Evolutionary conservation across 1,140 invertebrate species (phyloP).

Genomic region (Meloidogyne chitwoodi): DNA sequence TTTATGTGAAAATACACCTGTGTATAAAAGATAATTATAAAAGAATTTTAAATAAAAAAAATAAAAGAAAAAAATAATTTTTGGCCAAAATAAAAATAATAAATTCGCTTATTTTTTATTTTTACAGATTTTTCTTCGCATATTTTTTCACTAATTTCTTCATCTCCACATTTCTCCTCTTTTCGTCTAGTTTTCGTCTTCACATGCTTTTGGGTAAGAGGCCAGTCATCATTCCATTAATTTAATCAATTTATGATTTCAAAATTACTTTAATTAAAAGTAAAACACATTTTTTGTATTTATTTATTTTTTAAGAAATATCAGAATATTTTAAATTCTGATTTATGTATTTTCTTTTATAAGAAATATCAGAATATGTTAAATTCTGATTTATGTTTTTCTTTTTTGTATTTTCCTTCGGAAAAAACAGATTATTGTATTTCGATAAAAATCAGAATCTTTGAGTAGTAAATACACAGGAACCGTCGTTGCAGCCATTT

Average conservation of each 20-base stretch:
- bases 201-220: neutral
- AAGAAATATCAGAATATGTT: no score
- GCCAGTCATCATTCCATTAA: neutral
- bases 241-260: neutral
- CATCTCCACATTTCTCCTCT: neutral
- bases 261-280: neutral
- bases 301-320: neutral
- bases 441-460: no score
- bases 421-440: no score
- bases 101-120: neutral
- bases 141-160: neutral
- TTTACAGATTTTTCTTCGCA: neutral
- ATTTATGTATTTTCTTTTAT: no score
- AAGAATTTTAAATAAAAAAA: neutral
- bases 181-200: neutral
- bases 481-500: no score
- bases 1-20: neutral
- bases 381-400: no score
- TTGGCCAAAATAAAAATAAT: neutral
- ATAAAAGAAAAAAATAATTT: neutral
- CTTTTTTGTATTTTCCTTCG: no score
- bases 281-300: neutral
- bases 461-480: no score
- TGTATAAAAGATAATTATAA: neutral
- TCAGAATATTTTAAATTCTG: neutral